Percentiles rank a stretch among this genome's conserved stretches.
These are phyloP conservation scores for Clarias platycephalus DNA, from an alignment of 2,797 vertebrate genomes.

Conservation along the genomic window DNA sequence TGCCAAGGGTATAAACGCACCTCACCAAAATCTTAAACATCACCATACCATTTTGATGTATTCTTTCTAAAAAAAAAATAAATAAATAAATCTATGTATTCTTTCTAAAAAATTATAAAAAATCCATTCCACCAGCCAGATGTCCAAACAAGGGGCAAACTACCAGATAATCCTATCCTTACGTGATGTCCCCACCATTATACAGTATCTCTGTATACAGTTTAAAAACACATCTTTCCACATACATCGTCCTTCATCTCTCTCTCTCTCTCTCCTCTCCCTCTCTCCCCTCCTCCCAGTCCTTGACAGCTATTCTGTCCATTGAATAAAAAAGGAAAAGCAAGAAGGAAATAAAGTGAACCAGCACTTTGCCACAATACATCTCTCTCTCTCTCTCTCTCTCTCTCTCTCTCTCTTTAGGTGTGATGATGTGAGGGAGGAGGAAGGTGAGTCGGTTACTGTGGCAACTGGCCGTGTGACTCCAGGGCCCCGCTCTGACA, in stretches of 20 bases:
- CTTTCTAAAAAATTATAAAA: no score
- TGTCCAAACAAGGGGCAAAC: not conserved
- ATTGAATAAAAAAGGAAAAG: constrained; percentile 46
- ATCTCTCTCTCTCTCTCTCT: constrained; percentile 20
- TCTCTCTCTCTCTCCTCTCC: not conserved
- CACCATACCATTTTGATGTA: not conserved
- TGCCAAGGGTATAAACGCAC: not conserved
- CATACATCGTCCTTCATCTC: not conserved
- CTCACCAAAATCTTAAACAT: not conserved
- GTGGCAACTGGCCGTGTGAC: constrained; percentile 80
- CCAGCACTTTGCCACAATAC: constrained; percentile 55
- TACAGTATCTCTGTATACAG: not conserved
- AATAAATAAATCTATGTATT: no score
- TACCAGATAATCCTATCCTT: not conserved
- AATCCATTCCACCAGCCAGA: no score
- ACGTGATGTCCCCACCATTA: not conserved
- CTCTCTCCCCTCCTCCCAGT: constrained; percentile 20
- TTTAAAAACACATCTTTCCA: not conserved
- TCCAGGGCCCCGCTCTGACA: constrained; percentile 68
- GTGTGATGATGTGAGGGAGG: constrained; percentile 68
- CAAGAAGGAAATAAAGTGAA: constrained; percentile 52
- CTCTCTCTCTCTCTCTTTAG: constrained; percentile 55
- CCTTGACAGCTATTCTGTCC: constrained; percentile 46
- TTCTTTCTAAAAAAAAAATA: not conserved
- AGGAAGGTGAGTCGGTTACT: constrained; percentile 76